Evolutionary conservation across 1,140 invertebrate species (phyloP), one percentile per base, ranked within the genome.

Genomic region (Zeugodacus cucurbitae): DNA sequence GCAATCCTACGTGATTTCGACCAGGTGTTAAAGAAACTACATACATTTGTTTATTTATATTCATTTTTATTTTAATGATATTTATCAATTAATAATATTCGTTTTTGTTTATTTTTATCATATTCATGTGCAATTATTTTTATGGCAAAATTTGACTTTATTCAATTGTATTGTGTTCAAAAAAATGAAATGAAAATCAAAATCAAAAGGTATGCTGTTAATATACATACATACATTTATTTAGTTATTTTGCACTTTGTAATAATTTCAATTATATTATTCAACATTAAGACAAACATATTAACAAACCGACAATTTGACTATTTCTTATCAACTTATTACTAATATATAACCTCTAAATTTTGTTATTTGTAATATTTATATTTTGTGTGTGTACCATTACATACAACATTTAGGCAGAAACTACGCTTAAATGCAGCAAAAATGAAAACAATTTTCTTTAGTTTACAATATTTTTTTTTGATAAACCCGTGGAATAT

Each of bases 201-300:
- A 29, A 70, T 41, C 70, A 48, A 82, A n/a, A 74, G n/a, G 41
- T 3, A 20, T 74, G 48, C 74, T 10, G n/a, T n/a, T 82, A 82
- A 82, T 82, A 82, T 62, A 62, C 58, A 62, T 59, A 59, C 58
- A 59, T 22, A 82, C 74, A 26, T 82, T 82, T 82, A 82, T 82
- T 82, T 41, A 11, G 74, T 29, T 26, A 82, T 48, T 82, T 82
- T 82, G 74, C 74, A 82, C 74, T 48, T 82, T 82, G 17, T 48
- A 48, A 82, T 82, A 44, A 82, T 48, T 48, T 82, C 74, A 82
- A 22, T 82, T 82, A 44, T 82, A 44, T 82, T 48, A 37, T 20
- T 37, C 67, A 82, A 82, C 74, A 26, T 48, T 82, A 48, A 17
- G 74, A 82, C 37, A 62, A 48, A 26, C 17, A 54, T 82, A 48